Conservation (phyloP, 2,888 invertebrate genomes). For the Orthosia gracilis region DNA sequence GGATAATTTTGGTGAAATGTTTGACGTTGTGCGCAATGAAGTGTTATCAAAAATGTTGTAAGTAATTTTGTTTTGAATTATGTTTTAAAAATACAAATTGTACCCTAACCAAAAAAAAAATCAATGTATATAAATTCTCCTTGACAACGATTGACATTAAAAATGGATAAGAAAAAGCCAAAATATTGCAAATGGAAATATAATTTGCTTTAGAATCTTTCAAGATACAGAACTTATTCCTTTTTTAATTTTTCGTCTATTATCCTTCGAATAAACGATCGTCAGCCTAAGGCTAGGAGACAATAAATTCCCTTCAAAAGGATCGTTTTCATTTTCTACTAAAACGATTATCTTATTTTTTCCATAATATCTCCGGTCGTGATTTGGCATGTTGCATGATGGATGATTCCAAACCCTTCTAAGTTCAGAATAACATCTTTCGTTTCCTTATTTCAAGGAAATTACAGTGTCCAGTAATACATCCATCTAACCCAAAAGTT, state of each 20-base stretch:
- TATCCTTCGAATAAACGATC: not conserved
- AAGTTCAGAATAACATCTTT: slow-evolving; percentile 57
- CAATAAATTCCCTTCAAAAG: slow-evolving; percentile 37
- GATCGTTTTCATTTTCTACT: slow-evolving; percentile 33
- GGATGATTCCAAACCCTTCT: slow-evolving; percentile 65
- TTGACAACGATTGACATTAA: not conserved
- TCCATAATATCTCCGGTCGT: slow-evolving; percentile 58
- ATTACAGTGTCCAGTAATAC: slow-evolving; percentile 60
- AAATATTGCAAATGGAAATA: not conserved
- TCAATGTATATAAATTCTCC: not conserved
- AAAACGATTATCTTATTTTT: slow-evolving; percentile 52
- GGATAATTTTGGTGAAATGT: not conserved
- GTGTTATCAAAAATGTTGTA: not conserved
- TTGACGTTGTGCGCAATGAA: slow-evolving; percentile 4
- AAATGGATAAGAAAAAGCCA: too few species aligned
- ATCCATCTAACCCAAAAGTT: slow-evolving; percentile 49
- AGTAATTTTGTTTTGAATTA: not conserved
- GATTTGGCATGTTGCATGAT: slow-evolving; percentile 67
- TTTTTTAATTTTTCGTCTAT: not conserved
- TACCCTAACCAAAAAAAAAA: not conserved
- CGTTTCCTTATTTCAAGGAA: slow-evolving; percentile 64
- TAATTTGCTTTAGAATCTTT: not conserved
- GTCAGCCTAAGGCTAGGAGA: slow-evolving; percentile 38
- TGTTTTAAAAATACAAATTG: not conserved
- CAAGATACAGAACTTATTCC: not conserved